A percentile compares a stretch with the other conserved stretches of the same genome.
Evolutionary conservation across 2,797 vertebrate genomes (phyloP).

Genomic region (Avahi laniger): DNA sequence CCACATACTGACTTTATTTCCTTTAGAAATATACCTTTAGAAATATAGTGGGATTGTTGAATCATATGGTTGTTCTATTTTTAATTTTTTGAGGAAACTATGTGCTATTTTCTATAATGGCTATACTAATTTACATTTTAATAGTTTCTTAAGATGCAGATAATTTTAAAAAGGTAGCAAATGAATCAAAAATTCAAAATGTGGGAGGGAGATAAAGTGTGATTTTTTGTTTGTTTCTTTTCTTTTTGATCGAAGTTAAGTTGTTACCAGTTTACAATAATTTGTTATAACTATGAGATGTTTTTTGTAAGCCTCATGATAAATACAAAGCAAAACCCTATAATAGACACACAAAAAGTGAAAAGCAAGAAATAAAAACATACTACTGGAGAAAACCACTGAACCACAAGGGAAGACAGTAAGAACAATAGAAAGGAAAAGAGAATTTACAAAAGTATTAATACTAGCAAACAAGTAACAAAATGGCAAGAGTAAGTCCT

Average conservation of each 20-base stretch:
- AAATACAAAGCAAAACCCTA: background rate
- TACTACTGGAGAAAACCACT: background rate
- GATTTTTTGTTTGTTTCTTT: background rate
- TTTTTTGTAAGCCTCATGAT: background rate
- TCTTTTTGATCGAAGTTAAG: background rate
- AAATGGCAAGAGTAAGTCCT: background rate
- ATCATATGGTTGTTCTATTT: background rate
- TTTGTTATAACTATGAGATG: background rate
- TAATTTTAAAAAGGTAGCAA: background rate
- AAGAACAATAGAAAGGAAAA: background rate
- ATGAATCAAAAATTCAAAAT: background rate
- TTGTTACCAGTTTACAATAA: background rate
- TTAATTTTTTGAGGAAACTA: background rate
- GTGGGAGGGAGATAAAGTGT: no score
- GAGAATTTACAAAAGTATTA: background rate
- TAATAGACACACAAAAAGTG: background rate
- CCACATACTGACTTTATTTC: background rate
- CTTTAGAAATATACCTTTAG: background rate
- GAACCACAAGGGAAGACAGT: background rate
- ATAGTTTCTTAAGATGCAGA: background rate
- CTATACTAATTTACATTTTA: background rate
- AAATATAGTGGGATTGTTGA: background rate
- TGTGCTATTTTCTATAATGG: background rate
- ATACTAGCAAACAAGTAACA: background rate
- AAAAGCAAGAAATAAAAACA: background rate